A percentile compares a stretch with the other conserved stretches of the same genome.
phyloP scores from a whole-genome alignment of 64 coral and sea anemone genomes.

The Pachyseris speciosa region DNA sequence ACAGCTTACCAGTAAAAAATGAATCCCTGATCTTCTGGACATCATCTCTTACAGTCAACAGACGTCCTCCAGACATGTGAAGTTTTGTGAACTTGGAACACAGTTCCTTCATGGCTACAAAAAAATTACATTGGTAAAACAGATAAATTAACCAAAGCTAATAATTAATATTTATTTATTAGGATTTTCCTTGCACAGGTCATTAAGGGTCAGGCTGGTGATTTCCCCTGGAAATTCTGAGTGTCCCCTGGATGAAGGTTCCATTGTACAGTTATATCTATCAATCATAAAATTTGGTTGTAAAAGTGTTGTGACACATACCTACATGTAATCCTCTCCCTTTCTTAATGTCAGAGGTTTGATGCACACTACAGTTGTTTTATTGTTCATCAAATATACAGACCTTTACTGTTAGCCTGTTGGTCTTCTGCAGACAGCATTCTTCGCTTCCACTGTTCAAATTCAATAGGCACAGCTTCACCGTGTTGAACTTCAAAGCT shows the following conservation, averaged over 20 bases:
- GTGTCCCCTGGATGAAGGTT: too few relatives aligned
- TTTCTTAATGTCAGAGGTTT: background rate
- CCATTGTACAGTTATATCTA: too few relatives aligned
- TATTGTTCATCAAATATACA: background rate
- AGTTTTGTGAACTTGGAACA: background rate
- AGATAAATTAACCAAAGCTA: background rate
- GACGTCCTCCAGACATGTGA: background rate
- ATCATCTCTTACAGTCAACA: background rate
- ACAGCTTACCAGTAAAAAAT: background rate
- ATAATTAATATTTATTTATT: background rate
- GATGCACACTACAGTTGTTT: too few relatives aligned
- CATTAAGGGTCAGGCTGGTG: too few relatives aligned
- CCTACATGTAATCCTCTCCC: background rate
- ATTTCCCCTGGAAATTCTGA: too few relatives aligned
- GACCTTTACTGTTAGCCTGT: background rate
- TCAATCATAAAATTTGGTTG: too few relatives aligned
- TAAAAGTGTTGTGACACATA: too few relatives aligned
- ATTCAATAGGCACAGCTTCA: background rate
- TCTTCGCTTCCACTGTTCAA: background rate
- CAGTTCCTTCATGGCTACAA: background rate
- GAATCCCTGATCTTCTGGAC: conserved; percentile 18
- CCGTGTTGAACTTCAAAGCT: background rate
- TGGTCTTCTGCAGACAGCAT: background rate
- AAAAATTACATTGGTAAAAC: background rate
- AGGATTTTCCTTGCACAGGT: background rate